Conservation (phyloP, 2,797 vertebrate genomes). For the Myotis planiceps region DNA sequence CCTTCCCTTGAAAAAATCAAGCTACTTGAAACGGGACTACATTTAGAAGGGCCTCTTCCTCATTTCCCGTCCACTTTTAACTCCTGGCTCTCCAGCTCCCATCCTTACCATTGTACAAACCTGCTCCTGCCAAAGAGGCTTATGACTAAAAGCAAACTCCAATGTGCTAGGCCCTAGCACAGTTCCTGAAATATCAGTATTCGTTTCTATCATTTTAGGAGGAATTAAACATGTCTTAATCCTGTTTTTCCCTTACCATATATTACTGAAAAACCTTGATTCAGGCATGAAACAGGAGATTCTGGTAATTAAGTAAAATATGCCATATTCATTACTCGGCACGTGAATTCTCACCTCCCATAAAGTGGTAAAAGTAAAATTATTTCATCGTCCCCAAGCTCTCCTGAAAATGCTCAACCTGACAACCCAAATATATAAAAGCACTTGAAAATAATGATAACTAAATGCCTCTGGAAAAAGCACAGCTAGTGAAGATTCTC, state of each 20-base stretch:
- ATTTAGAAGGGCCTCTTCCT: neutral
- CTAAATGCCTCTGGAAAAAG: slow-evolving; percentile 15
- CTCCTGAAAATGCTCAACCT: slow-evolving; percentile 11
- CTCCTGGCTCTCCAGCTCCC: neutral
- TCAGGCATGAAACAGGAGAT: slow-evolving; percentile 34
- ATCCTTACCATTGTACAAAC: neutral
- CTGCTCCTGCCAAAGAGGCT: neutral
- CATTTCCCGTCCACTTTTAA: neutral
- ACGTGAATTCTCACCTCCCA: slow-evolving; percentile 38
- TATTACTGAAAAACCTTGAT: slow-evolving; percentile 15
- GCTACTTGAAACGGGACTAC: neutral
- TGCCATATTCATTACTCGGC: slow-evolving; percentile 27
- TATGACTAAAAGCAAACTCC: neutral
- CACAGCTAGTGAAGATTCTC: neutral
- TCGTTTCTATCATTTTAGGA: slow-evolving; percentile 35
- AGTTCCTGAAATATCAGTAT: neutral
- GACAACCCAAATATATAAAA: slow-evolving; percentile 19
- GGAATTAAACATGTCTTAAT: neutral
- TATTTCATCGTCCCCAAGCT: slow-evolving; percentile 25
- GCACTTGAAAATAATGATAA: neutral
- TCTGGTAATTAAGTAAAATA: slow-evolving; percentile 54
- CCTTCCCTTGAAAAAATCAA: slow-evolving; percentile 11
- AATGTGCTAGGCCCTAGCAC: neutral
- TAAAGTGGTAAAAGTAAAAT: slow-evolving; percentile 14
- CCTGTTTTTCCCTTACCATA: slow-evolving; percentile 27